These are phyloP conservation scores for Agelastica alni DNA, from an alignment of 2,888 invertebrate genomes.

Conservation along the genomic window DNA sequence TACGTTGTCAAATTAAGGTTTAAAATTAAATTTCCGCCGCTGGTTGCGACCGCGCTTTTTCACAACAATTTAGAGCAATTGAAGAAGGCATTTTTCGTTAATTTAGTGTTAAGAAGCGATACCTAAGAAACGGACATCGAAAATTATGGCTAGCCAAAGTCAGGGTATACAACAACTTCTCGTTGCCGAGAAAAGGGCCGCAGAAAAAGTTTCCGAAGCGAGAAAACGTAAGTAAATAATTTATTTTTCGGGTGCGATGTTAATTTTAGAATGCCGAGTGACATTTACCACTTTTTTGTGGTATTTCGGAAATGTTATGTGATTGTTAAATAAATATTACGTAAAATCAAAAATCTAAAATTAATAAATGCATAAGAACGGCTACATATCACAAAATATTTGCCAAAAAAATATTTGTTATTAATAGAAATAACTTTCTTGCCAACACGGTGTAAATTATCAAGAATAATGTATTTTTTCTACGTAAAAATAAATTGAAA, in stretches of 20 bases:
- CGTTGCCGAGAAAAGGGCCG: constrained; percentile 56
- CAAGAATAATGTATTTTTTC: no score
- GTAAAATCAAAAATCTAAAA: no score
- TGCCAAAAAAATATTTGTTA: constrained; percentile 11
- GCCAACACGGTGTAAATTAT: no score
- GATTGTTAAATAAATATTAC: no score
- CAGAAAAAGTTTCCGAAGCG: constrained; percentile 57
- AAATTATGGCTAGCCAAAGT: constrained; percentile 19
- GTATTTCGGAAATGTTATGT: no score
- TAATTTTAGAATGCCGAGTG: constrained; percentile 14
- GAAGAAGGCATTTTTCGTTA: constrained; percentile 24
- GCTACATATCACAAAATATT: constrained; percentile 3
- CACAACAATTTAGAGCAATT: constrained; percentile 24
- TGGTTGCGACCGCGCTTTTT: constrained; percentile 19
- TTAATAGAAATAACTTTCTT: constrained; percentile 3
- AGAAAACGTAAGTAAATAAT: constrained; percentile 54
- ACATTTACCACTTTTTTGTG: no score
- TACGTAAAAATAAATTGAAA: no score
- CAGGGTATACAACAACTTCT: constrained; percentile 57
- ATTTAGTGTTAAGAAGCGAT: constrained; percentile 17
- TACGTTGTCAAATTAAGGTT: constrained; percentile 11
- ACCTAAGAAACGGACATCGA: not conserved
- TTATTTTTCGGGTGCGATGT: constrained; percentile 1
- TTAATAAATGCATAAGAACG: no score
- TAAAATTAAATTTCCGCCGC: constrained; percentile 22